Percentiles rank a stretch among this genome's conserved stretches.
Evolutionary conservation across 1,140 invertebrate species (phyloP).

Genomic region (Drosophila nasuta): DNA sequence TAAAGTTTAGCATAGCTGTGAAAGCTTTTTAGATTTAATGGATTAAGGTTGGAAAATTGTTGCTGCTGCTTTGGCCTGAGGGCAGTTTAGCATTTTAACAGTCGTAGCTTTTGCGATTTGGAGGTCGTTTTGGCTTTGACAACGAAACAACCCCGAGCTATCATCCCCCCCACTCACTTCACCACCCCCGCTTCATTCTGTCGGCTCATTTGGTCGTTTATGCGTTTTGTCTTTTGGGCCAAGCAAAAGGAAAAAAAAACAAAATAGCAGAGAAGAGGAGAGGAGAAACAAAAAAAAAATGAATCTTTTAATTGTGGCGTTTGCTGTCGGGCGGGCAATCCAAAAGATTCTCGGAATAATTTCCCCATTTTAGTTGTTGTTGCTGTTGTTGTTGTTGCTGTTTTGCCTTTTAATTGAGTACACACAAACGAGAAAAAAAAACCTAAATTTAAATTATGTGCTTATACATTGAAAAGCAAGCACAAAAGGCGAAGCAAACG

Average conservation of each 20-base stretch:
- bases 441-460: constrained; percentile 79
- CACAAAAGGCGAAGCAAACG: constrained; percentile 28
- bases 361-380: constrained; percentile 63
- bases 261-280: constrained; percentile 22
- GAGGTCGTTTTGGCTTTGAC: constrained; percentile 33
- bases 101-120: constrained; percentile 28
- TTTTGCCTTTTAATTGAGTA: constrained; percentile 81
- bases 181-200: background rate
- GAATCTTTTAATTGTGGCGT: constrained; percentile 72
- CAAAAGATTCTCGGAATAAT: constrained; percentile 79
- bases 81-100: constrained; percentile 29
- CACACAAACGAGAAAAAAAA: constrained; percentile 58
- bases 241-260: constrained; percentile 33
- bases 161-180: background rate
- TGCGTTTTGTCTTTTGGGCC: constrained; percentile 25
- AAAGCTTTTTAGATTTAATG: constrained; percentile 36
- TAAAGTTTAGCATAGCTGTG: constrained; percentile 14
- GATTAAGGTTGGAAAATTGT: constrained; percentile 8
- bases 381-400: constrained; percentile 46
- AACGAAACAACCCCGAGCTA: background rate
- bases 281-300: constrained; percentile 16
- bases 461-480: constrained; percentile 52
- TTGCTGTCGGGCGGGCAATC: constrained; percentile 53
- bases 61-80: background rate
- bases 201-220: constrained; percentile 15